phyloP scores from a whole-genome alignment of 2,888 invertebrate species.

The Furcula furcula region DNA sequence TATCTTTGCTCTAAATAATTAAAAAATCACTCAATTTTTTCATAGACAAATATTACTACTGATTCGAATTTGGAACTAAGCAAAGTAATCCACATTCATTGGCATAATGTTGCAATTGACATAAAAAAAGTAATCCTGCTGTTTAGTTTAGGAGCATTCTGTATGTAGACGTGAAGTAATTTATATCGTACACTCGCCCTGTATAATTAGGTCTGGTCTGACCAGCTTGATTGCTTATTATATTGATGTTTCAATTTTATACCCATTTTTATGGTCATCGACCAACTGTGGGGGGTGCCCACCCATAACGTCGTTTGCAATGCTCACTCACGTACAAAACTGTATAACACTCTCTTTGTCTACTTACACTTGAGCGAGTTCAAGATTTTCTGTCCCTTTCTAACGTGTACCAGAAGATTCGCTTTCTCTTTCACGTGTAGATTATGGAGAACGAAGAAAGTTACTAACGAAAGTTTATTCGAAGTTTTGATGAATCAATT shows the following conservation, averaged over 20 bases:
- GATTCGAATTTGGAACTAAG: no score
- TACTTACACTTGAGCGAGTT: constrained; percentile 49
- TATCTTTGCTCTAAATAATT: no score
- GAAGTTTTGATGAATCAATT: no score
- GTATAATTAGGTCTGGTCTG: constrained; percentile 74
- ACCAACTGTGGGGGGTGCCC: constrained; percentile 82
- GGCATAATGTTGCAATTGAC: background rate
- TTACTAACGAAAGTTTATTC: no score
- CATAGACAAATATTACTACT: no score
- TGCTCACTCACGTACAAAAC: constrained; percentile 38
- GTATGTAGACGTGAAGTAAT: constrained; percentile 68
- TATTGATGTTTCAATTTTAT: constrained; percentile 83
- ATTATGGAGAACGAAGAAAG: constrained; percentile 69
- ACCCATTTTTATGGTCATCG: constrained; percentile 82
- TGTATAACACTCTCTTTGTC: constrained; percentile 55
- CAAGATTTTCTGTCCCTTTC: constrained; percentile 50
- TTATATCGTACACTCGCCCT: constrained; percentile 70
- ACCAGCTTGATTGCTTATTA: constrained; percentile 79
- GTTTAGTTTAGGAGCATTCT: constrained; percentile 65
- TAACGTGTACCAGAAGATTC: constrained; percentile 14
- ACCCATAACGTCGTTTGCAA: constrained; percentile 62
- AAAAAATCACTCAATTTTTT: no score
- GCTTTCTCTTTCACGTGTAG: constrained; percentile 39
- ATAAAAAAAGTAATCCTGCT: constrained; percentile 1
- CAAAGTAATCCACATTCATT: no score